Evolutionary conservation across 2,888 invertebrate genomes (phyloP).

Genomic region (Lampropteryx suffumata): DNA sequence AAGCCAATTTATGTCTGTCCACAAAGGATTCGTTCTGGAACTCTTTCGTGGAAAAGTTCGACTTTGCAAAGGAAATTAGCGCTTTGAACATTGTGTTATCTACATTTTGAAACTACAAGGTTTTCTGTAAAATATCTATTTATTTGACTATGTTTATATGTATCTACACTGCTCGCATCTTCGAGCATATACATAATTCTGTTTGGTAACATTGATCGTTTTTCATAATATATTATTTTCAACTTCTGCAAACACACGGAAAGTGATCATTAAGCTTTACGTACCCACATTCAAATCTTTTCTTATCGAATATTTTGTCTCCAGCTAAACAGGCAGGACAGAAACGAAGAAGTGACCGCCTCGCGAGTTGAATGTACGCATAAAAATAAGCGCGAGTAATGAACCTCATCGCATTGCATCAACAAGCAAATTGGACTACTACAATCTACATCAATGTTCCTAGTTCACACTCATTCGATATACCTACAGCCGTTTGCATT

Average conservation of each 20-base stretch:
- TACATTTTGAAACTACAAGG: no score
- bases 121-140: neutral
- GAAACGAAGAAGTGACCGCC: neutral
- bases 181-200: no score
- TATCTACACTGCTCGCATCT: no score
- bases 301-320: conserved; percentile 4
- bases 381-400: conserved; percentile 8
- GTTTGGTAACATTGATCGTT: no score
- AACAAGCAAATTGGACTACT: conserved; percentile 1
- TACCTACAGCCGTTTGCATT: no score
- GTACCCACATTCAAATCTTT: no score
- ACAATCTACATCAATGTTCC: conserved; percentile 14
- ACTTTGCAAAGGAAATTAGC: conserved; percentile 3
- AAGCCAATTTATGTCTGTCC: neutral
- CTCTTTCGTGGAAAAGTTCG: neutral
- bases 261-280: neutral
- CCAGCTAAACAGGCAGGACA: conserved; percentile 8
- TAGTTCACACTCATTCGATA: neutral
- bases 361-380: conserved; percentile 9
- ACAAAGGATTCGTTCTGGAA: neutral
- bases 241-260: conserved; percentile 20
- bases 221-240: neutral
- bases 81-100: neutral
- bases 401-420: conserved; percentile 1
- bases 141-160: no score